Percentiles rank a stretch among this genome's conserved stretches.
These are phyloP conservation scores for Epizoanthus illoricatus DNA, from an alignment of 92 coral and sea anemone species.

Conservation along the genomic window DNA sequence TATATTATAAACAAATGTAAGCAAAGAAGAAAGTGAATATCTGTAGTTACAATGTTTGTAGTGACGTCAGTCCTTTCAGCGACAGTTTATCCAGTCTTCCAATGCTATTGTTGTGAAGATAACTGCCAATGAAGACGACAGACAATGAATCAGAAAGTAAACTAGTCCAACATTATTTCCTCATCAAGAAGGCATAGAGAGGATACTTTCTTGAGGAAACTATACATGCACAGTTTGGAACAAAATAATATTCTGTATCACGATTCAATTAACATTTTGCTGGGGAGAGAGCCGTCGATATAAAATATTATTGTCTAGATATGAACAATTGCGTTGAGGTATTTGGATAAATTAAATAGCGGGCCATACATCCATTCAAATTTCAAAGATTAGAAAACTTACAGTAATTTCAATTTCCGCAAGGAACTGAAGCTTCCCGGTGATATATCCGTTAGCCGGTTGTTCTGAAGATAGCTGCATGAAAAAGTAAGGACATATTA, in stretches of 20 bases:
- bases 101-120: conserved; percentile 51
- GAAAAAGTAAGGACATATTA: too few relatives aligned
- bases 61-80: conserved; percentile 47
- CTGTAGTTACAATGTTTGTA: conserved; percentile 51
- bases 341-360: neutral
- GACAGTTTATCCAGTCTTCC: conserved; percentile 37
- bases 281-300: too few relatives aligned
- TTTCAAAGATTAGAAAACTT: neutral
- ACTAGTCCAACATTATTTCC: neutral
- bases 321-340: neutral
- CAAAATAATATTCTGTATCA: too few relatives aligned
- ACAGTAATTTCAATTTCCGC: neutral
- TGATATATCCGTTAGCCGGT: conserved; percentile 1
- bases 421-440: conserved; percentile 14
- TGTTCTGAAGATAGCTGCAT: conserved; percentile 4
- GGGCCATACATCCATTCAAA: too few relatives aligned
- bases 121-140: conserved; percentile 10
- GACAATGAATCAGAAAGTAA: too few relatives aligned
- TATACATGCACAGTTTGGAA: too few relatives aligned
- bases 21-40: neutral
- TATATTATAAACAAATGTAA: neutral
- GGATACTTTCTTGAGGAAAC: neutral
- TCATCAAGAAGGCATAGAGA: neutral
- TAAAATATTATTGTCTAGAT: neutral
- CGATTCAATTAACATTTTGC: too few relatives aligned